phyloP scores from a whole-genome alignment of 1,140 invertebrate genomes.

The Marisa cornuarietis region DNA sequence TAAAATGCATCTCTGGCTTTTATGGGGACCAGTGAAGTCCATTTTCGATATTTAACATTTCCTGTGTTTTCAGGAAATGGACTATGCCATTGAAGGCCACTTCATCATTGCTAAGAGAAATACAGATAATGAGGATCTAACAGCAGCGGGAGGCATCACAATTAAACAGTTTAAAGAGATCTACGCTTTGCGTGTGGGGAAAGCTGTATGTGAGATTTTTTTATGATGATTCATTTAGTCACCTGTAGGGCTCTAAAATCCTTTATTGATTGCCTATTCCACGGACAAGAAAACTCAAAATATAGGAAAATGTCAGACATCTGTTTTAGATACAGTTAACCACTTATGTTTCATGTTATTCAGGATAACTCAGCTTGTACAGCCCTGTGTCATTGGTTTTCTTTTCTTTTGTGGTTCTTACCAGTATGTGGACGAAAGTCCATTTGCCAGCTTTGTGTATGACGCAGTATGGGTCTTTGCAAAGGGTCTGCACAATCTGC shows the following conservation, averaged over 20 bases:
- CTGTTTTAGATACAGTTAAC: not conserved
- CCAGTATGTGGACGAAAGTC: conserved; percentile 62
- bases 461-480: conserved; percentile 89
- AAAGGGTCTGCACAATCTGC: conserved; percentile 74
- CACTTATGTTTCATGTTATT: not conserved
- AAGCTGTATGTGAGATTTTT: conserved; percentile 43
- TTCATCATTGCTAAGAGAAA: conserved; percentile 78
- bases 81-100: conserved; percentile 78
- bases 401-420: conserved; percentile 12
- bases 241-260: not conserved
- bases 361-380: not conserved
- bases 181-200: conserved; percentile 48
- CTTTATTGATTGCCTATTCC: not conserved
- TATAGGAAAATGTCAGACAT: not conserved
- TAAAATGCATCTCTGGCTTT: no score
- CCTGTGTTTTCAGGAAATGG: conserved; percentile 69
- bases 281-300: not conserved
- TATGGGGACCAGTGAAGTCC: no score
- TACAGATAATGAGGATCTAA: conserved; percentile 67
- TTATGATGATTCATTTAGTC: not conserved
- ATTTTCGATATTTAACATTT: no score
- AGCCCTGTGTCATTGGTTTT: no score
- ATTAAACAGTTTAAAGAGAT: conserved; percentile 64
- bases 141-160: conserved; percentile 55
- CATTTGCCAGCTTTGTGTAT: conserved; percentile 81